These are phyloP conservation scores for Agrotis clavis DNA, from an alignment of 2,888 invertebrate species.

Conservation along the genomic window DNA sequence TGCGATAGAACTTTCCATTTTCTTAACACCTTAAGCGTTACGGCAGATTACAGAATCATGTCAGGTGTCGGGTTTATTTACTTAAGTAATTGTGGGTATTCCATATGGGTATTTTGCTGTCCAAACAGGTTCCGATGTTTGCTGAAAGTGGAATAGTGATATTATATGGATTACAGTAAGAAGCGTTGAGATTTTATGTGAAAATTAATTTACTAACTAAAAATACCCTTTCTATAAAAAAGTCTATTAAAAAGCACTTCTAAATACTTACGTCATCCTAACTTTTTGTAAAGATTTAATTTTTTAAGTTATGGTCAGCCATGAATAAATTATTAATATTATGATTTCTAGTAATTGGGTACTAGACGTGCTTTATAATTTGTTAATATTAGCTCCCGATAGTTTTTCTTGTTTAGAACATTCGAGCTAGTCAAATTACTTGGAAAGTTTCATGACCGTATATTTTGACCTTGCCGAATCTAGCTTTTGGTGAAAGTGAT, in stretches of 20 bases:
- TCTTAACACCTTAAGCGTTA: constrained; percentile 70
- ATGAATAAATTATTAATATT: background rate
- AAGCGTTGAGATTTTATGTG: background rate
- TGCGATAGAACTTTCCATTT: constrained; percentile 70
- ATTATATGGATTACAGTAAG: background rate
- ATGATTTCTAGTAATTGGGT: constrained; percentile 3
- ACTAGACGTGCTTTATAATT: background rate
- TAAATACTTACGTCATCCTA: background rate
- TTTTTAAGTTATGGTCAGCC: background rate
- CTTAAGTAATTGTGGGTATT: constrained; percentile 16
- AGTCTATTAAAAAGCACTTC: background rate
- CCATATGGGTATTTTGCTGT: constrained; percentile 11
- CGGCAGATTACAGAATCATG: constrained; percentile 52
- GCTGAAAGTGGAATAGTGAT: constrained; percentile 4
- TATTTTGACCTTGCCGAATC: constrained; percentile 43
- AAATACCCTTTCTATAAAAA: background rate
- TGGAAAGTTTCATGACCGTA: constrained; percentile 43
- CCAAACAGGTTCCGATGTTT: background rate
- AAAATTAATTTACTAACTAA: background rate
- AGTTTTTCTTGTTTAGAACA: constrained; percentile 8
- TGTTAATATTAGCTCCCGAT: constrained; percentile 6
- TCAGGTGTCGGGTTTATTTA: constrained; percentile 33
- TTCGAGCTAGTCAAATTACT: constrained; percentile 14
- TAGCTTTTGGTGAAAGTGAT: constrained; percentile 48
- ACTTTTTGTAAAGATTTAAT: constrained; percentile 9